These are phyloP conservation scores for Argyra leucocephala DNA, from an alignment of 2,888 invertebrate species.

Conservation along the genomic window DNA sequence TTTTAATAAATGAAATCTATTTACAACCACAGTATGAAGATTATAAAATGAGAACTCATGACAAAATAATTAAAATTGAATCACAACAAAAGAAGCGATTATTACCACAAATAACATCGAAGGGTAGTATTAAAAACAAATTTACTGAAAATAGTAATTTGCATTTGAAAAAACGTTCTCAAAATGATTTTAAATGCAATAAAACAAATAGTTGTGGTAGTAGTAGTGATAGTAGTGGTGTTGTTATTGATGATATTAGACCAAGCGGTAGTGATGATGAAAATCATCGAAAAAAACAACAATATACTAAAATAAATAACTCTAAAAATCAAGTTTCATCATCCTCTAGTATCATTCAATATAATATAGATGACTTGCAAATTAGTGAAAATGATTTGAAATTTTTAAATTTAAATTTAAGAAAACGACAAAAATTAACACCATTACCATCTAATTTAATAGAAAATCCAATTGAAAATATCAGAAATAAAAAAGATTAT, in stretches of 20 bases:
- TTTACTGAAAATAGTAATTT: background rate
- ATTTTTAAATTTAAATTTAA: constrained; percentile 39
- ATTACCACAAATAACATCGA: background rate
- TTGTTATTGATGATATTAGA: background rate
- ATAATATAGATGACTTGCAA: constrained; percentile 27
- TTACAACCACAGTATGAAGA: background rate
- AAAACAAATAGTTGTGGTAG: background rate
- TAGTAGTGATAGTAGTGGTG: constrained; percentile 3
- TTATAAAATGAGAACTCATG: background rate
- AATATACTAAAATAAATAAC: background rate
- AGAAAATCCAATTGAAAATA: no score
- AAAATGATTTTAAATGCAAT: background rate
- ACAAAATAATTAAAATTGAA: background rate
- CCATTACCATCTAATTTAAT: background rate
- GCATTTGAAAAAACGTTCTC: background rate
- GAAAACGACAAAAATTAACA: constrained; percentile 29
- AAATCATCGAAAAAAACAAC: background rate
- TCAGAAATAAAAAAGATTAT: no score
- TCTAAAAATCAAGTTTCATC: background rate
- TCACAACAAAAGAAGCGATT: background rate
- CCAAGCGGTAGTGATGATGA: background rate
- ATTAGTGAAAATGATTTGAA: constrained; percentile 40
- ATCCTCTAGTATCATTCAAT: background rate
- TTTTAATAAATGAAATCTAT: no score
- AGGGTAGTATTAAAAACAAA: no score